Conservation (phyloP, 2,113 vertebrate species). For the Anhinga rufa region DNA sequence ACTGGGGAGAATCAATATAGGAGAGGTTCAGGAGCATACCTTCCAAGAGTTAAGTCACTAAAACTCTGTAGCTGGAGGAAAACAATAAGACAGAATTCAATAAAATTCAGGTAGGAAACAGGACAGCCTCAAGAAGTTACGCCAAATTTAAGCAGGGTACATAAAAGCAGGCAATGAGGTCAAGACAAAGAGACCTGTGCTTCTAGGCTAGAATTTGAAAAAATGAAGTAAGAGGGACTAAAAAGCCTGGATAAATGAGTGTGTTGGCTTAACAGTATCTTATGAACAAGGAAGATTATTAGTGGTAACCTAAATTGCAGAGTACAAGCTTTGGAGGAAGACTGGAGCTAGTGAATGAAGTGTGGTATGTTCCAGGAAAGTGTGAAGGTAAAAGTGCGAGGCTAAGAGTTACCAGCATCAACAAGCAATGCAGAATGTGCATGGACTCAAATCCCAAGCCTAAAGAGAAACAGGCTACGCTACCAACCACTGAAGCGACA, state of each 20-base stretch:
- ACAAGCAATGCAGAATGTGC: not conserved
- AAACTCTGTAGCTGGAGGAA: not conserved
- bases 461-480: not conserved
- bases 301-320: not conserved
- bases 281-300: not conserved
- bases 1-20: not conserved
- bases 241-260: not conserved
- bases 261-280: not conserved
- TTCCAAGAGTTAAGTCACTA: not conserved
- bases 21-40: not conserved
- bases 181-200: not conserved
- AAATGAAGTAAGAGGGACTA: not conserved
- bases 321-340: not conserved
- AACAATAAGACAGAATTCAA: not conserved
- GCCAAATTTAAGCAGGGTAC: not conserved
- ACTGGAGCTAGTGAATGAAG: not conserved
- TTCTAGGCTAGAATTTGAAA: not conserved
- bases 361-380: not conserved
- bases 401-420: not conserved
- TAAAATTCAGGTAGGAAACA: not conserved
- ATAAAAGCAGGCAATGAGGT: not conserved
- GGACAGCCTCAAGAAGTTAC: not conserved
- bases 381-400: not conserved
- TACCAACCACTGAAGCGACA: not conserved
- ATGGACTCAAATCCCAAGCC: not conserved